Base-by-base conservation (phyloP, 2,888 invertebrate species). In the Diloba caeruleocephala region DNA sequence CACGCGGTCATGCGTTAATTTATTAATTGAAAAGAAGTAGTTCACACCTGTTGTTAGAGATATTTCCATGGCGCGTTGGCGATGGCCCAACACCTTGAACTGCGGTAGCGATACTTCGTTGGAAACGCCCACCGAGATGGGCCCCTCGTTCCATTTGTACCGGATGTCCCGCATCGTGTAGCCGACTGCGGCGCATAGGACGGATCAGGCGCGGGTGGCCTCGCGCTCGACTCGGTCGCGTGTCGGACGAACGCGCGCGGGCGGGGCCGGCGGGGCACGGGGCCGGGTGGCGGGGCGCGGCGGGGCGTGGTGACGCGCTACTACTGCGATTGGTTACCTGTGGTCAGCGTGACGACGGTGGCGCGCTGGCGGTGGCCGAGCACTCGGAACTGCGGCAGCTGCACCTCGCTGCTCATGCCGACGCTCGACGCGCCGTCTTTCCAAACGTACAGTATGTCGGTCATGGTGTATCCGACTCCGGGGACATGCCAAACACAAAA, bases 391-490 rank as follows among this genome's bases (percentile, higher is more conserved):
- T 98, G 98, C 85, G 98, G 98, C 92, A 98, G 96, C 95, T 98
- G 97, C 94, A 98, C 98, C 94, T 98, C 97, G 94, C 96, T 96
- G 96, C 97, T 97, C 95, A 98, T 98, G 94, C 98, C 98, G 94
- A 98, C 98, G 94, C 98, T 98, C 94, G 96, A 96, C 92, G 95
- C 95, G 91, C 98, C 98, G 95, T 97, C 96, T 95, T 97, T 97
- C 98, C 98, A 98, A 95, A 97, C 97, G 96, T 98, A 98, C 94
- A 97, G 97, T 95, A 98, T 98, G 96, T 98, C 98, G 95, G 97
- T 97, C 97, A 98, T 98, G 95, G 98, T 98, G 96, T 98, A 98
- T 96, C 98, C 98, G 96, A 98, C 98, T 98, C 94, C 93, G 92
- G 92, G 92, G 93, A 92, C 94, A 94, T 93, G 93, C 87, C 93